phyloP scores from a whole-genome alignment of 2,888 invertebrate species.

The Ophioninae sp. region DNA sequence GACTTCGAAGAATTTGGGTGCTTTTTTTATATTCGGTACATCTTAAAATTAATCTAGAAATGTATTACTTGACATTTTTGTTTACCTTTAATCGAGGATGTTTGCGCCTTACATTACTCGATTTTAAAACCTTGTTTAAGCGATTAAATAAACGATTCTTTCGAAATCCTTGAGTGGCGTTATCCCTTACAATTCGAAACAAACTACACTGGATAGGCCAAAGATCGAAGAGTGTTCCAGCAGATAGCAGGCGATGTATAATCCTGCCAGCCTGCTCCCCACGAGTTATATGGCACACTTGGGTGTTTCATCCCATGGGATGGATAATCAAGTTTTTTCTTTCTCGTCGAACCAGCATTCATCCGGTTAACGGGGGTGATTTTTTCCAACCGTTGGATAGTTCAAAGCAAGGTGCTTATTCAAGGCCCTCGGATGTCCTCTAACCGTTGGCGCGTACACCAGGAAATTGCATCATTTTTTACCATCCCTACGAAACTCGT shows the following conservation, averaged over 20 bases:
- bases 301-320: constrained; percentile 41
- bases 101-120: too few relatives aligned
- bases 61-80: too few relatives aligned
- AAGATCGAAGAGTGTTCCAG: constrained; percentile 32
- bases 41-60: too few relatives aligned
- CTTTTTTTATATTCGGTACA: too few relatives aligned
- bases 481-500: constrained; percentile 18
- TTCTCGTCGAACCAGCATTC: constrained; percentile 42
- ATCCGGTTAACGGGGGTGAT: constrained; percentile 57
- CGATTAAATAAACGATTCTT: too few relatives aligned
- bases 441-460: neutral
- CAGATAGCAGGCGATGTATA: constrained; percentile 40
- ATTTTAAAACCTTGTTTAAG: too few relatives aligned
- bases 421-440: constrained; percentile 13
- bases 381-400: constrained; percentile 16
- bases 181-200: constrained; percentile 31
- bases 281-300: constrained; percentile 24
- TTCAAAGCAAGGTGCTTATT: neutral
- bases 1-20: too few relatives aligned
- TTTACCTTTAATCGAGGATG: too few relatives aligned
- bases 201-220: constrained; percentile 19
- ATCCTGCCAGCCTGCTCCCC: constrained; percentile 37
- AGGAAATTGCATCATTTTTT: constrained; percentile 58
- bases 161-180: too few relatives aligned
- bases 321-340: constrained; percentile 55